Evolutionary conservation across 1,140 invertebrate species (phyloP), one percentile per base, ranked within the genome.

Genomic region (Polyergus mexicanus): DNA sequence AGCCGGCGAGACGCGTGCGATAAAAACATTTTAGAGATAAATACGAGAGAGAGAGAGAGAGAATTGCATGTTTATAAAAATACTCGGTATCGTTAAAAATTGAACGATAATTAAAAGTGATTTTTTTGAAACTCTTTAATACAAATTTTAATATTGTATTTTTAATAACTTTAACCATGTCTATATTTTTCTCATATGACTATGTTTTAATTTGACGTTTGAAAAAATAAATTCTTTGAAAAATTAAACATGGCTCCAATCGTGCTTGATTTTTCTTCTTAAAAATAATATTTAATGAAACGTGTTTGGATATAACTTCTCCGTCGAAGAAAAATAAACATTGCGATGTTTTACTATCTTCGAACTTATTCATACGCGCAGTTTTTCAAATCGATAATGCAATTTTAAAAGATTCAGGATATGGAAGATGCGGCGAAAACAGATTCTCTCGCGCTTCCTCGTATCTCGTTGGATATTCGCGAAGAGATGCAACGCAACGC

Each of bases 21-120:
- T 54, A 69, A 69, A 80, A 80, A 78, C 76, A 4, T 51, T 68
- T 13, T 4, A 51, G 28, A 38, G 32, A 80, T 80, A 80, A 78
- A 68, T 68, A 44, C 65, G 38, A 32, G 19, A 51, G 32, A 32
- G 38, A 32, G 10, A 38, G 38, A 32, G 19, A 51, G 38, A 32
- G 19, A 51, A 41, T 41, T 16, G 32, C 13, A 35, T 7, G 13
- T 78, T 51, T 10, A 35, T 6, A 76, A 35, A 62, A 76, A 41
- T 54, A 41, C 25, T 28, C 10, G 13, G 19, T 44, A 8, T 13
- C 65, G 3, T 74, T 22, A 22, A 7, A 63, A 35, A 13, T 35
- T 72, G 35, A 54, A 54, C 3, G 51, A 71, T 28, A 71, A 54
- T 19, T 51, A n/a, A 72, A 28, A n/a, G 4, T 7, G 11, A 58